Evolutionary conservation across 2,797 vertebrate genomes (phyloP).

Genomic region (Cyprinodon diabolis): DNA sequence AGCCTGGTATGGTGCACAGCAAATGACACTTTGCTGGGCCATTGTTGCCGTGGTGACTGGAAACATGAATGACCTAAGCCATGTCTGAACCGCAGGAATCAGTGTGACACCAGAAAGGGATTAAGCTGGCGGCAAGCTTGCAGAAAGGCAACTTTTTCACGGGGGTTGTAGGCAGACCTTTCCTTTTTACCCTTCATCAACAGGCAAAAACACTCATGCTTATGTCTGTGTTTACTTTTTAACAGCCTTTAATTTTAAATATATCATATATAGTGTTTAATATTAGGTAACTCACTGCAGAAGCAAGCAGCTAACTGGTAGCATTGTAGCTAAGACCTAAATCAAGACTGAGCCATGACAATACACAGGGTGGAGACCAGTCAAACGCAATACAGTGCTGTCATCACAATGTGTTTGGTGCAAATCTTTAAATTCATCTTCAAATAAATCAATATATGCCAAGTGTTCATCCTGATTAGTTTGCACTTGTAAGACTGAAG

Average conservation of each 20-base stretch:
- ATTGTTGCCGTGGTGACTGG: conserved; percentile 68
- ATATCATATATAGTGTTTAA: not conserved
- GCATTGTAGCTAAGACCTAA: not conserved
- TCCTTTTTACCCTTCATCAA: not conserved
- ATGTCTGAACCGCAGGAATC: conserved; percentile 32
- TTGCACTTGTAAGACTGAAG: too few relatives aligned
- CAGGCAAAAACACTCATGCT: too few relatives aligned
- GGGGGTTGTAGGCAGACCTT: not conserved
- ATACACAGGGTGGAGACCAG: too few relatives aligned
- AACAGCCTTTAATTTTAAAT: not conserved
- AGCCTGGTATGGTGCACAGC: conserved; percentile 20
- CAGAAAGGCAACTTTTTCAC: conserved; percentile 1
- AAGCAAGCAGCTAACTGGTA: not conserved
- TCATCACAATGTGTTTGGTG: too few relatives aligned
- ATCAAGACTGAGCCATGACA: not conserved
- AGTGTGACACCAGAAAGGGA: conserved; percentile 11
- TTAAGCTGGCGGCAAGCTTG: conserved; percentile 10
- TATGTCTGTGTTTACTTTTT: not conserved
- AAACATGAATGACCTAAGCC: conserved; percentile 51
- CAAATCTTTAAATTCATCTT: too few relatives aligned
- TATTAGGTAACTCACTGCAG: not conserved
- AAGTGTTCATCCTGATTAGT: too few relatives aligned
- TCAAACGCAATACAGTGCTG: not conserved
- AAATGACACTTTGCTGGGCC: conserved; percentile 42
- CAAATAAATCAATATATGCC: too few relatives aligned